A percentile compares a stretch with the other conserved stretches of the same genome.
Conservation (phyloP, 2,113 vertebrate genomes). For the Corythaixoides concolor region DNA sequence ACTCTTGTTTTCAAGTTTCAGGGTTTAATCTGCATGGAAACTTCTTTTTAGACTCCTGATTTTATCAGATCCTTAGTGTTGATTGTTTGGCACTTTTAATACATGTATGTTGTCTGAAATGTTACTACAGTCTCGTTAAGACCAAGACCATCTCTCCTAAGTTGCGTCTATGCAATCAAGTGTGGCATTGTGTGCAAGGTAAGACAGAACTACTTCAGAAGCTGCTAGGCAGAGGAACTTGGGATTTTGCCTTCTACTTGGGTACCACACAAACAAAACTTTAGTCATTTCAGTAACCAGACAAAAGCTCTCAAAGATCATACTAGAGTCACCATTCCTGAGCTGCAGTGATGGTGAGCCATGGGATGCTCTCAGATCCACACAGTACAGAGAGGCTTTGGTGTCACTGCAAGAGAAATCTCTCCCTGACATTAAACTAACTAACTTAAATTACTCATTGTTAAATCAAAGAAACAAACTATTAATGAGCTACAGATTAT, state of each 20-base stretch:
- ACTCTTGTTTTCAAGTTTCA: background rate
- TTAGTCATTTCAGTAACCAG: background rate
- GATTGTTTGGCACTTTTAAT: background rate
- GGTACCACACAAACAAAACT: background rate
- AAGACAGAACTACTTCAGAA: background rate
- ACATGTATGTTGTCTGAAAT: background rate
- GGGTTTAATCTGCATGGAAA: background rate
- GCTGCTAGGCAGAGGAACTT: background rate
- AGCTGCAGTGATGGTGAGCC: background rate
- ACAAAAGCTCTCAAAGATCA: background rate
- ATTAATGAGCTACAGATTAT: background rate
- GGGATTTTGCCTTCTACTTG: background rate
- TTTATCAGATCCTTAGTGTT: background rate
- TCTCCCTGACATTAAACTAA: background rate
- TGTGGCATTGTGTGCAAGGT: background rate
- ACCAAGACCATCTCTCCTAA: background rate
- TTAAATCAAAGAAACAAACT: background rate
- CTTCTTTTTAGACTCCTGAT: background rate
- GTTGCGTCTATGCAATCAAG: background rate
- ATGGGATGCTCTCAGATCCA: background rate
- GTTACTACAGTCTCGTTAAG: background rate
- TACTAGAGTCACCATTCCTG: too few species aligned
- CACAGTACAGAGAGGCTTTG: background rate
- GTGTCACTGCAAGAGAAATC: background rate
- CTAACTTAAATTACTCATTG: background rate